These are phyloP conservation scores for Hypercompe scribonia DNA, from an alignment of 2,888 invertebrate species.

Conservation along the genomic window DNA sequence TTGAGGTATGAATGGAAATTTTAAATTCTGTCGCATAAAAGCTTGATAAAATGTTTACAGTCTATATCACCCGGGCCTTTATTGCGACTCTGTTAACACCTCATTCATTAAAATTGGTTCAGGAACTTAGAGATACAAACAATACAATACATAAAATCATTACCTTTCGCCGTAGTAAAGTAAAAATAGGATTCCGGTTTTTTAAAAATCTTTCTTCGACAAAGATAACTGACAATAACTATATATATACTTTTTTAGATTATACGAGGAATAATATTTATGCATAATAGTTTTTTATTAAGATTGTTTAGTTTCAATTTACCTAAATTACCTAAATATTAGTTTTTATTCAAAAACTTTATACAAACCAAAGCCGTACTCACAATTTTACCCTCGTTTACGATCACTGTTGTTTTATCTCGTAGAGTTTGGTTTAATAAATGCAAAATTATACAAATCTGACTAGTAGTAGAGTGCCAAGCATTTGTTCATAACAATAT, in stretches of 20 bases:
- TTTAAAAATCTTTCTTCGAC: neutral
- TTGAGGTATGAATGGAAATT: too few species aligned
- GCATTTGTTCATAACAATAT: neutral
- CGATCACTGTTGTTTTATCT: neutral
- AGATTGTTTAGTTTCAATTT: neutral
- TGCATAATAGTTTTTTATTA: neutral
- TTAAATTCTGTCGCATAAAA: too few species aligned
- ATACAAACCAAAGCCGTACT: neutral
- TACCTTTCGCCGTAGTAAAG: too few species aligned
- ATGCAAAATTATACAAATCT: neutral
- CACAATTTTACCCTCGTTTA: neutral
- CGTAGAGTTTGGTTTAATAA: neutral
- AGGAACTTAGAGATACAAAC: too few species aligned
- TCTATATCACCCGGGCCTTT: too few species aligned
- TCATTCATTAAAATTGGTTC: too few species aligned
- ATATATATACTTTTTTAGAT: neutral
- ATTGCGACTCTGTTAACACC: too few species aligned
- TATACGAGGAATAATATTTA: neutral
- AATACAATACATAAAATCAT: too few species aligned
- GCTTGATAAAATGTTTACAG: too few species aligned
- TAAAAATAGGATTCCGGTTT: too few species aligned
- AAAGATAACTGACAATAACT: neutral
- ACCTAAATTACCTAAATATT: neutral
- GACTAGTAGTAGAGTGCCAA: neutral
- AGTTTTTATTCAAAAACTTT: neutral